Evolutionary conservation across 2,113 vertebrate species (phyloP).

Genomic region (Actenoides lindsayi): DNA sequence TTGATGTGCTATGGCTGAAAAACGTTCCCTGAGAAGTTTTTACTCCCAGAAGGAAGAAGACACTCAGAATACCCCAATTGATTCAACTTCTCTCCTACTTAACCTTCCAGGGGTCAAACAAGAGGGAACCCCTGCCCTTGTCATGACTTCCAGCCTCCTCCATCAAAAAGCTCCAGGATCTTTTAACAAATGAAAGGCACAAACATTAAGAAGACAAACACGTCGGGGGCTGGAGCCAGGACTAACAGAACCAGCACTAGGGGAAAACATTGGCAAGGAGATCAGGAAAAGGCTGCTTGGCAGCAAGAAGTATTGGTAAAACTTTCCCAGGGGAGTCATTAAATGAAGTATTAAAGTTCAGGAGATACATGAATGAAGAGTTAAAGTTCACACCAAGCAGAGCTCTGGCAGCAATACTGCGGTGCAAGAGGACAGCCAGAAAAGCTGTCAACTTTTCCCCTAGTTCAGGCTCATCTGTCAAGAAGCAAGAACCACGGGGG

Average conservation of each 20-base stretch:
- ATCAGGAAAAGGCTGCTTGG: background rate
- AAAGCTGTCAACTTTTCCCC: background rate
- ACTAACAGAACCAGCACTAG: background rate
- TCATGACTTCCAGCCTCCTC: background rate
- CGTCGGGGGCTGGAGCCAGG: background rate
- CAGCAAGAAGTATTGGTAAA: background rate
- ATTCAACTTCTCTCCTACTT: background rate
- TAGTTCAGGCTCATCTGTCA: background rate
- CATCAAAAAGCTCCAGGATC: background rate
- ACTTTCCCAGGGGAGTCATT: background rate
- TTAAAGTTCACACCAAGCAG: background rate
- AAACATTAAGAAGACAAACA: background rate
- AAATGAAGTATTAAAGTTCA: background rate
- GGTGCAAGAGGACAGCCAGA: background rate
- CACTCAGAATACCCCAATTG: background rate
- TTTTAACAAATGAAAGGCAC: background rate
- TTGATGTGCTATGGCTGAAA: background rate
- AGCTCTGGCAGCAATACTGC: background rate
- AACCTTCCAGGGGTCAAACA: background rate
- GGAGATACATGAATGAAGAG: background rate
- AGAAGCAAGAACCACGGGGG: accelerated
- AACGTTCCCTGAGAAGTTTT: background rate
- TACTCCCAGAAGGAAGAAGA: background rate
- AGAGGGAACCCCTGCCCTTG: background rate
- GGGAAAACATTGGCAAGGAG: background rate